phyloP scores from a whole-genome alignment of 1,140 invertebrate species.

The Cydia fagiglandana region DNA sequence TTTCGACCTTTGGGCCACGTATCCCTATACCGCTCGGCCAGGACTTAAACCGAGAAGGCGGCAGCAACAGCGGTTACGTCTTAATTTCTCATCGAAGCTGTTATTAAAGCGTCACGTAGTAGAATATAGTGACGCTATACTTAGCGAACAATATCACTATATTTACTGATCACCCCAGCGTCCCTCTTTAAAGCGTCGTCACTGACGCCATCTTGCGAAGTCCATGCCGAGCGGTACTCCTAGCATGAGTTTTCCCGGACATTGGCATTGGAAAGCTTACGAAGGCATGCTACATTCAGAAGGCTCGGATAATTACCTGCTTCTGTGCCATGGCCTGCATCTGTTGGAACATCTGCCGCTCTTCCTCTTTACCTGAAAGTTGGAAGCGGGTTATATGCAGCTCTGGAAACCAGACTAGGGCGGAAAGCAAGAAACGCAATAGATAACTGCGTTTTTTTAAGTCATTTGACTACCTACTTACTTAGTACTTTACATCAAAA shows the following conservation, averaged over 20 bases:
- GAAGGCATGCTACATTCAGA: slow-evolving; percentile 46
- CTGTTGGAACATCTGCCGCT: slow-evolving; percentile 96
- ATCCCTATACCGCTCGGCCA: neutral
- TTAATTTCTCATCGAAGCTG: neutral
- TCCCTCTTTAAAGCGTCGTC: neutral
- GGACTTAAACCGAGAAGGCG: neutral
- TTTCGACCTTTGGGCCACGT: neutral
- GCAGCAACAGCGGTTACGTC: neutral
- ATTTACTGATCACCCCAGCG: neutral
- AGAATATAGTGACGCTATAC: neutral
- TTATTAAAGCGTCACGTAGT: neutral
- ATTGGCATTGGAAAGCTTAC: slow-evolving; percentile 38
- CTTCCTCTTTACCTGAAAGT: slow-evolving; percentile 93
- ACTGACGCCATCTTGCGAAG: neutral
- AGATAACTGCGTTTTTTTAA: neutral
- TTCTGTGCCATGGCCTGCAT: slow-evolving; percentile 97
- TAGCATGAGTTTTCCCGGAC: neutral
- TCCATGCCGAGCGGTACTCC: neutral
- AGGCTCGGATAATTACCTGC: slow-evolving; percentile 88
- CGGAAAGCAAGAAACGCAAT: neutral
- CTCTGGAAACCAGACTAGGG: neutral
- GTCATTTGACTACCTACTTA: neutral
- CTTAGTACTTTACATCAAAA: neutral
- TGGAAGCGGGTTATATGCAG: slow-evolving; percentile 34
- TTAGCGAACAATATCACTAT: no score